Base-by-base conservation (phyloP, 2,797 vertebrate species). In the Melanitta fusca region DNA sequence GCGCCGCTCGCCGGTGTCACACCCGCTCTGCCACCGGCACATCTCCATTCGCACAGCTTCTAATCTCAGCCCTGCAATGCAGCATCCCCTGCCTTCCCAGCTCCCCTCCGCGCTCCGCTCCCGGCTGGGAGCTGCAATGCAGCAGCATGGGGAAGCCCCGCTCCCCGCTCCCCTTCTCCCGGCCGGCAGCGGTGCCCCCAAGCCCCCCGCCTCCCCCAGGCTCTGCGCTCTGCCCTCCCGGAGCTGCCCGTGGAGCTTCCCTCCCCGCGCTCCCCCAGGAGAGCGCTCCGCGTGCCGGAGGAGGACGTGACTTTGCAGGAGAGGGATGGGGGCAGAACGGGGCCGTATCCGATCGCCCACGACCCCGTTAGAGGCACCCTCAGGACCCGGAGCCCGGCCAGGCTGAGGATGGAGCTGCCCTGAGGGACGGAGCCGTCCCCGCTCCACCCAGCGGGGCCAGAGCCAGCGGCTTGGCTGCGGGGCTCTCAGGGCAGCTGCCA, bases 21-120 rank as follows among this genome's bases (percentile, higher is more conserved):
- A 89, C 86, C 75, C 77, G 16, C 94, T 87, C 45, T 38, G 80
- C 79, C 87, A 91, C 72, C 79, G 78, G 72, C 88, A 91, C 41
- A 93, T 83, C 93, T 93, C 82, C 91, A 79, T 91, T 94, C 68
- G 81, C 91, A 92, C 94, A 71, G 94, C 86, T 82, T 58, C 92
- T 91, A 68, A 94, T 91, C 83, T 89, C 95, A 95, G 91, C 94
- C 84, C 95, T 95, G 92, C 95, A 97, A 96, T 96, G 96, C 93
- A 95, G 94, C 84, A 96, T 91, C 94, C 88, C 88, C 91, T 96
- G 92, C 91, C 81, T 94, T 95, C 81, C 70, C 90, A 87, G 74
- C 92, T 93, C 75, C 74, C 81, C 79, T 92, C 88, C 27, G 15
- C 12, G 30, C 62, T 92, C 81, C 2, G 86, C 78, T 94, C 71